Percentiles rank a stretch among this genome's conserved stretches.
Evolutionary conservation across 2,113 vertebrate species (phyloP).

Genomic region (Blennius ocellaris): DNA sequence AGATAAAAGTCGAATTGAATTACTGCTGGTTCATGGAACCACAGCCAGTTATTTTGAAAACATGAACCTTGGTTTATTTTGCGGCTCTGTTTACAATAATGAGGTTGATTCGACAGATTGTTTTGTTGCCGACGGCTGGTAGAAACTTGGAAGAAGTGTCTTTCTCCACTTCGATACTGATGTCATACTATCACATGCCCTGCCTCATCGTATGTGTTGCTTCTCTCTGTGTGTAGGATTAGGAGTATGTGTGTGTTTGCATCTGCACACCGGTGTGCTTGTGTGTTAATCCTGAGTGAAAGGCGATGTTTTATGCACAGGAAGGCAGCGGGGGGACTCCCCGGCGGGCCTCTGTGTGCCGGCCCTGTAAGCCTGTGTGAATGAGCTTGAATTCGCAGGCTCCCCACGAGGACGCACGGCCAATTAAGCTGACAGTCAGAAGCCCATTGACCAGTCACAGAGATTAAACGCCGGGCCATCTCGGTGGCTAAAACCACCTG

Average conservation of each 20-base stretch:
- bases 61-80: too few species aligned
- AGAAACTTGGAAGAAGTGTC: background rate
- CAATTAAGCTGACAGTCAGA: constrained; percentile 82
- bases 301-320: constrained; percentile 70
- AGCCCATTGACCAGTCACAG: constrained; percentile 84
- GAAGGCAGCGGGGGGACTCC: constrained; percentile 71
- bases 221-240: constrained; percentile 39
- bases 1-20: too few species aligned
- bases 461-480: constrained; percentile 83
- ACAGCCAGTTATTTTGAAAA: too few species aligned
- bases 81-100: too few species aligned
- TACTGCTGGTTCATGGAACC: too few species aligned
- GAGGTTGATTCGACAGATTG: too few species aligned
- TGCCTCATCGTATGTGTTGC: constrained; percentile 18
- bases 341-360: constrained; percentile 71
- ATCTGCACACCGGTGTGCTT: constrained; percentile 38
- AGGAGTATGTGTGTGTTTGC: constrained; percentile 34
- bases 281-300: constrained; percentile 80
- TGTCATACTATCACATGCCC: constrained; percentile 36
- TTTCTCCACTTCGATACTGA: constrained; percentile 2
- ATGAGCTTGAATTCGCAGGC: constrained; percentile 79
- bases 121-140: too few species aligned
- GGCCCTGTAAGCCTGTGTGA: constrained; percentile 76
- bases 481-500: constrained; percentile 75
- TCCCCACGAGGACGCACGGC: constrained; percentile 78